Evolutionary conservation across 2,797 vertebrate genomes (phyloP).

Genomic region (Pseudopleuronectes americanus): DNA sequence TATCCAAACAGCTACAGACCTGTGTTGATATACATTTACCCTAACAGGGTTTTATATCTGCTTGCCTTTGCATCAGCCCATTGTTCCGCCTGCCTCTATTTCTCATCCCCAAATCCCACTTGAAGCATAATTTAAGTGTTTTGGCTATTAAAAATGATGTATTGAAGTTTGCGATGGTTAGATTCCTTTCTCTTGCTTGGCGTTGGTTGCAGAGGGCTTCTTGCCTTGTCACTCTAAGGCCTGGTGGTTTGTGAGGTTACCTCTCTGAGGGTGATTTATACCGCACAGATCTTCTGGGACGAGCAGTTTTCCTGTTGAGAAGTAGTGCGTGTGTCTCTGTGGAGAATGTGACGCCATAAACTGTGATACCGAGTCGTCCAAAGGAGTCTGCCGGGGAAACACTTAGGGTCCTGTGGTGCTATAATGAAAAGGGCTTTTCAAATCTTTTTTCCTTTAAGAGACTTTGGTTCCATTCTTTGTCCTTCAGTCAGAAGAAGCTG

Average conservation of each 20-base stretch:
- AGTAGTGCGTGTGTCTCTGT: slow-evolving; percentile 45
- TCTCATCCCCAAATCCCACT: slow-evolving; percentile 53
- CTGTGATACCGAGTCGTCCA: slow-evolving; percentile 39
- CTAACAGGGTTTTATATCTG: slow-evolving; percentile 49
- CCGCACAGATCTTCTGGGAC: slow-evolving; percentile 71
- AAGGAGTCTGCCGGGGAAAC: slow-evolving; percentile 50
- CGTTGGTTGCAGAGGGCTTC: slow-evolving; percentile 46
- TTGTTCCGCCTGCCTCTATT: slow-evolving; percentile 39
- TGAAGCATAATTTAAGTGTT: slow-evolving; percentile 51
- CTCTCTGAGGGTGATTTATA: slow-evolving; percentile 69
- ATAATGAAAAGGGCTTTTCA: slow-evolving; percentile 33
- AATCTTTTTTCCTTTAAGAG: slow-evolving; percentile 3
- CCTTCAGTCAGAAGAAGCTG: slow-evolving; percentile 9
- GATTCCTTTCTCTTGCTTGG: slow-evolving; percentile 45
- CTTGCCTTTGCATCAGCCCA: slow-evolving; percentile 30
- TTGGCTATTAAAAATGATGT: slow-evolving; percentile 65
- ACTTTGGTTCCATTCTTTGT: background rate
- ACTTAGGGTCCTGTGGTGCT: slow-evolving; percentile 28
- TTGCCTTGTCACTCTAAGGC: slow-evolving; percentile 52
- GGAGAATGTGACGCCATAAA: slow-evolving; percentile 45
- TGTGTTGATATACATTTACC: slow-evolving; percentile 42
- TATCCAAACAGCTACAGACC: slow-evolving; percentile 15
- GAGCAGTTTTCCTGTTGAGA: slow-evolving; percentile 57
- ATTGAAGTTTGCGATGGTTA: slow-evolving; percentile 56
- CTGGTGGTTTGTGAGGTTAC: slow-evolving; percentile 68